Evolutionary conservation across 2,888 invertebrate species (phyloP), one percentile per base, ranked within the genome.

Genomic region (Microplitis deprimator): DNA sequence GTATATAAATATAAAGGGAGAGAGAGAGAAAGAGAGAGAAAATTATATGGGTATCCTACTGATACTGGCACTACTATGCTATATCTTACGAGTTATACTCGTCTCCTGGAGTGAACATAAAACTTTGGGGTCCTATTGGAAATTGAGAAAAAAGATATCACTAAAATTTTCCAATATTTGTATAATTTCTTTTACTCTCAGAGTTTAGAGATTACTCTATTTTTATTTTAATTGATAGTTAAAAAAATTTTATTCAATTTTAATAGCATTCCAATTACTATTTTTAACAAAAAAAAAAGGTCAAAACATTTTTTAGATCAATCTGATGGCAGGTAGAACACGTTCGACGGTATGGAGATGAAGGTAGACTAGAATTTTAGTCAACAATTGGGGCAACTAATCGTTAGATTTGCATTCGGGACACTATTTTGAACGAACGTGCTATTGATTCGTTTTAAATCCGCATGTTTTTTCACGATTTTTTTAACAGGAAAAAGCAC

Each of bases 101-200:
- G 79, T 65, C 75, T 77, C 72, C 75, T 70, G 68, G 73, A 40
- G 41, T 29, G 67, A n/a, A 65, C 80, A 76, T 81, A 81, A 81
- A 81, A 80, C 76, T 71, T 72, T 60, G n/a, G 17, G 60, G 16
- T 39, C 61, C 72, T 74, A 73, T 75, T 74, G 71, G 50, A 71
- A 74, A 78, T 79, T 75, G 77, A 78, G 77, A 71, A 75, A 69
- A 72, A 60, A 80, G 78, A 79, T 81, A 80, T 79, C 79, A 80
- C 79, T 68, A 76, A 77, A 77, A 77, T 78, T 77, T 76, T 76
- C 71, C 77, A 76, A 77, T 65, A 76, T 73, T 80, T 50, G 50
- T 3, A 50, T 50, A 8, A 50, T 13, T 50, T 13, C 13, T 41
- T 41, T 50, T 50, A 13, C 13, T 13, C 13, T 10, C 5, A 10